phyloP scores from a whole-genome alignment of 2,113 vertebrate genomes.

The Etia nguti region DNA sequence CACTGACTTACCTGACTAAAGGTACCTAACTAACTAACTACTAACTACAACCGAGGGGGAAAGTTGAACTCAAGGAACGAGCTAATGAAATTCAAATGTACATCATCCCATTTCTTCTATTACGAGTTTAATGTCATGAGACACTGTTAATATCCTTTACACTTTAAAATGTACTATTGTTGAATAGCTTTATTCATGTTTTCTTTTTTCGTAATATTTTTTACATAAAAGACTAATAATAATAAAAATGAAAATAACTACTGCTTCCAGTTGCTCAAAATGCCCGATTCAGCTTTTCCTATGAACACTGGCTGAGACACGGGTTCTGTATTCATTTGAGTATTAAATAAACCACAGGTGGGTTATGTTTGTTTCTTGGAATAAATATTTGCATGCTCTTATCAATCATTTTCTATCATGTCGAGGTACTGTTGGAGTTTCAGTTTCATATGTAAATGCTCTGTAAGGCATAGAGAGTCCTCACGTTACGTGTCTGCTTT shows the following conservation, averaged over 20 bases:
- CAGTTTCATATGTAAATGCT: neutral
- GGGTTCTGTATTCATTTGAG: neutral
- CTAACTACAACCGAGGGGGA: neutral
- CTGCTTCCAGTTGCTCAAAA: neutral
- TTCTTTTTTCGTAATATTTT: neutral
- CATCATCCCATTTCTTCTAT: neutral
- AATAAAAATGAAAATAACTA: neutral
- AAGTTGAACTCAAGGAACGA: neutral
- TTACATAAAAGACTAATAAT: neutral
- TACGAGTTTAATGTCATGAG: neutral
- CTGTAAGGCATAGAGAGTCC: neutral
- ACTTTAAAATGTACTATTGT: neutral
- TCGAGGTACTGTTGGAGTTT: neutral
- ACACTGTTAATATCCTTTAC: neutral
- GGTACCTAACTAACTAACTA: neutral
- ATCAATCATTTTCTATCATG: neutral
- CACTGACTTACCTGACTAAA: neutral
- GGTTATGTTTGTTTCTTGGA: neutral
- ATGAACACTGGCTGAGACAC: neutral
- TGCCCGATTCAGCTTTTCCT: neutral
- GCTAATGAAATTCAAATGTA: neutral
- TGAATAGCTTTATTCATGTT: neutral
- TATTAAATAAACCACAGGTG: neutral
- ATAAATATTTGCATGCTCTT: neutral
- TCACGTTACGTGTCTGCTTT: neutral